Base-by-base conservation (phyloP, 2,797 vertebrate genomes). In the Graptemys geographica region DNA sequence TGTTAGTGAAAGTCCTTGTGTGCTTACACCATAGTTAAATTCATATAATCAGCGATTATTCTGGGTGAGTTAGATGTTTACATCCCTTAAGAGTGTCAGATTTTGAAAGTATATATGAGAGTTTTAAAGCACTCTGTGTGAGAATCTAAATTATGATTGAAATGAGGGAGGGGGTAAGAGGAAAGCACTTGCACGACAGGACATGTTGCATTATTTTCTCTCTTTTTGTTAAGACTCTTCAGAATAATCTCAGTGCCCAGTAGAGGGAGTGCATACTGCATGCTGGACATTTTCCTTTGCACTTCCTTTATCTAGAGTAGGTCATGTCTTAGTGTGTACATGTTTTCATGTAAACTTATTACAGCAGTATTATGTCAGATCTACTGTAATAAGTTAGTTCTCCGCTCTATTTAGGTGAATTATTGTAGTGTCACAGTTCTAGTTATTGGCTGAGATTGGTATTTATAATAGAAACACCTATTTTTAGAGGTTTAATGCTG, bases 241-340 rank as follows among this genome's bases (percentile, higher is more conserved):
- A 10, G 90, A 79, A 88, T 90, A n/a, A 93, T 56, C 21, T 19
- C 81, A 62, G n/a, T 90, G 96, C 84, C 97, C 97, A 95, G 96
- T 27, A 97, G 97, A 97, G 97, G 97, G 97, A 96, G 97, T 91
- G 89, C 95, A 90, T 53, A 92, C 96, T 94, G 91, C 95, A 74
- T 5, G 78, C 53, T 96, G 52, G 7, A 0, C 49, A 0, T 59
- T 93, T 91, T 81, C 2, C 56, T 76, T 37, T 41, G 3, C 2
- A 1, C 41, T 25, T 2, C 69, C 79, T 94, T 80, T 56, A 25
- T 31, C 57, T 79, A 27, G 33, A 92, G 31, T 41, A 79, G 83
- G n/a, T 44, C 72, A 5, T 37, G 2, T 21, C 74, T 79, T 81
- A 3, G 9, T 11, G 41, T 56, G 21, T 59, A n/a, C 21, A 9